Percentiles rank a stretch among this genome's conserved stretches.
phyloP scores from a whole-genome alignment of 92 coral and sea anemone species.

The Diadumene lineata region DNA sequence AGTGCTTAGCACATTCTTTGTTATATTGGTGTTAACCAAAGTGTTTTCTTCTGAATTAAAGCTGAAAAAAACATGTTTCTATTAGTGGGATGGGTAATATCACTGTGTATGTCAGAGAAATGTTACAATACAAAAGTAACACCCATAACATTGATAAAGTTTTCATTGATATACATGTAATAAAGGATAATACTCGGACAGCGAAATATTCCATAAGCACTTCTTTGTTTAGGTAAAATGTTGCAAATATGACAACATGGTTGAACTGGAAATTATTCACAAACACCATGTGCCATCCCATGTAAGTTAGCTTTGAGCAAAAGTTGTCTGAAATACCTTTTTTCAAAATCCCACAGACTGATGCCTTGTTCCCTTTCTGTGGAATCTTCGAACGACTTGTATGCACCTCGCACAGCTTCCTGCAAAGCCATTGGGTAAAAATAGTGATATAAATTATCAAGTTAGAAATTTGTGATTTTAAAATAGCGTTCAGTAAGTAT shows the following conservation, averaged over 20 bases:
- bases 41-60: neutral
- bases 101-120: neutral
- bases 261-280: neutral
- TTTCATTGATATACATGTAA: neutral
- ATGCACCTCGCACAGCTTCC: neutral
- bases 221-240: no score
- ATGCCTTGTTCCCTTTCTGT: neutral
- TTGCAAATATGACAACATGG: no score
- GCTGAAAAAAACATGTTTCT: neutral
- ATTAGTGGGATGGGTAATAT: no score
- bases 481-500: neutral
- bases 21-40: neutral
- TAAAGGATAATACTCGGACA: neutral
- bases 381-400: neutral
- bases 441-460: neutral
- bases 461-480: neutral
- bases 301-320: neutral
- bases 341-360: slow-evolving; percentile 1
- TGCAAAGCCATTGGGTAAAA: no score
- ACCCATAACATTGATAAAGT: no score
- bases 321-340: neutral
- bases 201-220: neutral
- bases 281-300: no score
- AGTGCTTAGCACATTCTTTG: neutral
- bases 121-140: neutral